Base-by-base conservation (phyloP, 2,797 vertebrate species). In the Myotis daubentonii region DNA sequence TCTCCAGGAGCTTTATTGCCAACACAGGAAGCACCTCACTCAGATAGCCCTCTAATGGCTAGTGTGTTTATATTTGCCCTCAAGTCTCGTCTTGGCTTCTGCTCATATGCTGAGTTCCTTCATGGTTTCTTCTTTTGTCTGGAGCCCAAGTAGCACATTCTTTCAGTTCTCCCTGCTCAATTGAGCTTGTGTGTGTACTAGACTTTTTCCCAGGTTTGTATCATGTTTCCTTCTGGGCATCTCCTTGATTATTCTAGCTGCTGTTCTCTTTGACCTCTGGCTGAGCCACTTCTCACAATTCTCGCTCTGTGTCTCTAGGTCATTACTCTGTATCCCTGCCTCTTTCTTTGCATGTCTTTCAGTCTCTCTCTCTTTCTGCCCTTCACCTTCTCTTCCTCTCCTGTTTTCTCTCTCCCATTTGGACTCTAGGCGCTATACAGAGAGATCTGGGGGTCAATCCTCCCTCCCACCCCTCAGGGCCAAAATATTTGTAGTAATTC, bases 401-500 rank as follows among this genome's bases (percentile, higher is more conserved):
- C 20, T 79, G 60, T 12, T 41, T 57, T 76, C 55, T 49, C 16
- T 49, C 44, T 78, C 66, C 49, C 10, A 28, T 84, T 72, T 62
- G 57, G 82, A 76, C 36, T 49, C 20, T 57, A 38, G 8, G 16
- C 33, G 12, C 93, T 66, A 13, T 15, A 78, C 6, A 49, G 62
- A 87, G 53, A 82, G 22, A 47, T 66, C 53, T 28, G 12, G 13
- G 55, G n/a, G 10, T 36, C 47, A 66, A 5, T 66, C 30, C 53
- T 82, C 19, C 49, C 33, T 87, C 20, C 36, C 13, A n/a, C 2
- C 7, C n/a, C 6, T 36, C 71, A 25, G n/a, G 72, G 30, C 68
- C 60, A 78, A 89, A 71, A 36, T 96, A 55, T 83, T n/a, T 87
- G 17, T 60, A 55, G 65, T 79, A 62, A 86, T 30, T 79, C 8